Conservation (phyloP, 2,888 invertebrate species). For the Eulithis testata region DNA sequence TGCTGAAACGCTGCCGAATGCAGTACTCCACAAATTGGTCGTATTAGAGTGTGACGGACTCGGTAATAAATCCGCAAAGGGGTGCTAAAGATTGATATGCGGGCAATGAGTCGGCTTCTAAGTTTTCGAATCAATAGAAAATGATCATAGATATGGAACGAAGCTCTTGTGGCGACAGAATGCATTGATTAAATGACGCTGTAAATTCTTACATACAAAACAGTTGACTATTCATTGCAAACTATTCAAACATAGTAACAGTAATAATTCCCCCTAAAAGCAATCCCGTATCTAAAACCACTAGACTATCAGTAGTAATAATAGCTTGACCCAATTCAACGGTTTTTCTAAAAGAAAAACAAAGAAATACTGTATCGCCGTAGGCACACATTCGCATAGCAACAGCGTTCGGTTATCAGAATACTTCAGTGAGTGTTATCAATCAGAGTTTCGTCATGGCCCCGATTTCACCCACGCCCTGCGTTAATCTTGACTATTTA, state of each 20-base stretch:
- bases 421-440: constrained; percentile 71
- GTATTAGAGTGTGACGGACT: constrained; percentile 68
- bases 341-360: constrained; percentile 39
- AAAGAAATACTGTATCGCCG: constrained; percentile 35
- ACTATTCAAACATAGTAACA: constrained; percentile 1
- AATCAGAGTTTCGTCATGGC: constrained; percentile 78
- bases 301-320: constrained; percentile 23
- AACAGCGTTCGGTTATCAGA: constrained; percentile 62
- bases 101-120: constrained; percentile 63
- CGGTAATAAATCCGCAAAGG: constrained; percentile 60
- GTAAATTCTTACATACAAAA: too few species aligned
- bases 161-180: not conserved
- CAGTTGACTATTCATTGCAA: too few species aligned
- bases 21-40: constrained; percentile 56
- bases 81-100: constrained; percentile 66
- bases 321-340: constrained; percentile 26
- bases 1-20: constrained; percentile 53
- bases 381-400: constrained; percentile 52
- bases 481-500: constrained; percentile 73
- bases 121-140: constrained; percentile 56
- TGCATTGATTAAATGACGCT: too few species aligned
- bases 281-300: constrained; percentile 37
- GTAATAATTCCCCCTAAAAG: constrained; percentile 11
- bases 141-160: constrained; percentile 15
- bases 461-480: constrained; percentile 75